Evolutionary conservation across 2,113 vertebrate species (phyloP).

Genomic region (Addax nasomaculatus): DNA sequence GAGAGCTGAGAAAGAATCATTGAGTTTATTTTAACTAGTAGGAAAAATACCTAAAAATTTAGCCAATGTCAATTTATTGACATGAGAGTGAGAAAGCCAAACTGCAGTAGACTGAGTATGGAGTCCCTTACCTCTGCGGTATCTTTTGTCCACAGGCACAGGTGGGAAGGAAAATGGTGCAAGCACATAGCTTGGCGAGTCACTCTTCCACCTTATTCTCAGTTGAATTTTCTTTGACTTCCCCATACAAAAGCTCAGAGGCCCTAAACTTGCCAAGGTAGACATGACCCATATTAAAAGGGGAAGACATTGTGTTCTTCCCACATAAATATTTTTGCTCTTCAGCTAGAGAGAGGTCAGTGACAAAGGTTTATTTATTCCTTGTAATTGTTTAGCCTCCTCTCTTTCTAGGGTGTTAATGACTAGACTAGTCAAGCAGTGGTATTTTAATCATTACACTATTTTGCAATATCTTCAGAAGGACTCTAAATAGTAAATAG

Average conservation of each 20-base stretch:
- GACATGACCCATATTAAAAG: background rate
- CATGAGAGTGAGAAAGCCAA: background rate
- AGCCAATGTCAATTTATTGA: background rate
- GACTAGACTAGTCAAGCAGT: background rate
- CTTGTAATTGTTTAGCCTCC: background rate
- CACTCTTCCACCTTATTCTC: background rate
- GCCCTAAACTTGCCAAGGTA: background rate
- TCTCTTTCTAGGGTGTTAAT: background rate
- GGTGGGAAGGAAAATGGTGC: background rate
- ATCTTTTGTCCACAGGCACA: background rate
- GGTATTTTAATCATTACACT: background rate
- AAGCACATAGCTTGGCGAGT: background rate
- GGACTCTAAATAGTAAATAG: background rate
- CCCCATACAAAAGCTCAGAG: background rate
- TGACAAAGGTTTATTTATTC: background rate
- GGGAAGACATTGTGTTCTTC: background rate
- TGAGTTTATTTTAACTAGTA: background rate
- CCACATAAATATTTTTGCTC: conserved; percentile 7
- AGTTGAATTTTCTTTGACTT: conserved; percentile 27
- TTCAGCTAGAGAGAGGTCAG: background rate
- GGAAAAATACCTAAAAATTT: background rate
- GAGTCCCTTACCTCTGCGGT: background rate
- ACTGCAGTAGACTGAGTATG: background rate
- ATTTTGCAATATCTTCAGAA: background rate
- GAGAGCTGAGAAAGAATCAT: background rate